Conservation (phyloP, 2,888 invertebrate species). For the Diogma glabrata region DNA sequence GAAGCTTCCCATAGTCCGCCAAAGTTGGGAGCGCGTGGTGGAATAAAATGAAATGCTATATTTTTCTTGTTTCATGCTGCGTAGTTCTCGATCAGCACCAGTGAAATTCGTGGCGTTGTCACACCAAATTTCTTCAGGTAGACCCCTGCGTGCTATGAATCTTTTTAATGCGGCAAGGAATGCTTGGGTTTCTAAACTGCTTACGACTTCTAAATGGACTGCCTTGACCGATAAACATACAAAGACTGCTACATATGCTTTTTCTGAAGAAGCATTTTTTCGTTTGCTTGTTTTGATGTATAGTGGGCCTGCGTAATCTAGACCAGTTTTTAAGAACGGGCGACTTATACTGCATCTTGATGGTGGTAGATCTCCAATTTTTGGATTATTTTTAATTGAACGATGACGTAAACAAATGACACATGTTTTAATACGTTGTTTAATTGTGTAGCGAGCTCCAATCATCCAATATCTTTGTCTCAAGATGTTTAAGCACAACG, state of each 20-base stretch:
- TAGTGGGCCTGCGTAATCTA: background rate
- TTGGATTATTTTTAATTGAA: too few relatives aligned
- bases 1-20: background rate
- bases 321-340: background rate
- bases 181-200: too few relatives aligned
- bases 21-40: background rate
- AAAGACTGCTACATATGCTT: too few relatives aligned
- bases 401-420: too few relatives aligned
- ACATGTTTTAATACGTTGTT: background rate
- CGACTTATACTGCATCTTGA: background rate
- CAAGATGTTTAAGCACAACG: background rate
- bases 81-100: background rate
- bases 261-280: background rate
- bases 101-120: too few relatives aligned
- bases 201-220: background rate
- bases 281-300: background rate
- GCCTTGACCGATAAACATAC: background rate
- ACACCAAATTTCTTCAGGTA: background rate
- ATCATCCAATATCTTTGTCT: background rate
- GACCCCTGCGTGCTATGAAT: background rate
- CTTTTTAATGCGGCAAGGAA: too few relatives aligned
- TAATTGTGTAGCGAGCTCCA: background rate
- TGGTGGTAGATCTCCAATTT: background rate
- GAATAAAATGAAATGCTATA: background rate
- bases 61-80: background rate